A percentile compares a stretch with the other conserved stretches of the same genome.
Conservation (phyloP, 2,113 vertebrate genomes). For the Notothenia coriiceps region DNA sequence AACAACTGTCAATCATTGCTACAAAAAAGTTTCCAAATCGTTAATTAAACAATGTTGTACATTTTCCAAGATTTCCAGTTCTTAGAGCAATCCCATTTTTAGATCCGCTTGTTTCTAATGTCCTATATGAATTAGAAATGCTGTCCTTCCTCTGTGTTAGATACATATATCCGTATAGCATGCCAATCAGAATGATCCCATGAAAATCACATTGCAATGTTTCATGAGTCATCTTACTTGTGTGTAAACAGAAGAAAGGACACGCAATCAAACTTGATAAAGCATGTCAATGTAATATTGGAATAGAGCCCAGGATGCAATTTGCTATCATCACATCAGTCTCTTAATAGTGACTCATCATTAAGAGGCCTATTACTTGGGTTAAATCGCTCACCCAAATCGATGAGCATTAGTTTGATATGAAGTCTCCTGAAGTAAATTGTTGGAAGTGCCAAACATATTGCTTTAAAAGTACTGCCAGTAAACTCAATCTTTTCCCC, state of each 20-base stretch:
- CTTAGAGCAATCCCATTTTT: neutral
- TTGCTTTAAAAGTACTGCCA: neutral
- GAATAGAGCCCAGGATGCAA: constrained; percentile 41
- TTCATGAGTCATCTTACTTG: constrained; percentile 35
- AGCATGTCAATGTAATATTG: constrained; percentile 36
- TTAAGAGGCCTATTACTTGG: constrained; percentile 40
- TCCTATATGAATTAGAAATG: neutral
- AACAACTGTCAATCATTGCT: neutral
- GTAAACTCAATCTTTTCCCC: constrained; percentile 6
- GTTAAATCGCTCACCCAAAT: constrained; percentile 42
- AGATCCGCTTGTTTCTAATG: neutral
- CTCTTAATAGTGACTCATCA: constrained; percentile 57
- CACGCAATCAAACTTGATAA: constrained; percentile 51
- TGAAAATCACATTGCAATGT: constrained; percentile 28
- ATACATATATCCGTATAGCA: constrained; percentile 14
- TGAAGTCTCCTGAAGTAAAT: constrained; percentile 28
- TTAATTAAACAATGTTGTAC: neutral
- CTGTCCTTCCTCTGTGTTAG: neutral
- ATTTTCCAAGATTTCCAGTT: neutral
- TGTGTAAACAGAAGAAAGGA: constrained; percentile 52
- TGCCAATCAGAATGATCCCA: constrained; percentile 25
- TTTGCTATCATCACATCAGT: constrained; percentile 35
- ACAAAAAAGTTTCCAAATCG: neutral
- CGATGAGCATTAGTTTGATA: constrained; percentile 50
- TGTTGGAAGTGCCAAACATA: constrained; percentile 15